Percentiles rank a stretch among this genome's conserved stretches.
These are phyloP conservation scores for Myxocyprinus asiaticus DNA, from an alignment of 2,113 vertebrate species.

Conservation along the genomic window DNA sequence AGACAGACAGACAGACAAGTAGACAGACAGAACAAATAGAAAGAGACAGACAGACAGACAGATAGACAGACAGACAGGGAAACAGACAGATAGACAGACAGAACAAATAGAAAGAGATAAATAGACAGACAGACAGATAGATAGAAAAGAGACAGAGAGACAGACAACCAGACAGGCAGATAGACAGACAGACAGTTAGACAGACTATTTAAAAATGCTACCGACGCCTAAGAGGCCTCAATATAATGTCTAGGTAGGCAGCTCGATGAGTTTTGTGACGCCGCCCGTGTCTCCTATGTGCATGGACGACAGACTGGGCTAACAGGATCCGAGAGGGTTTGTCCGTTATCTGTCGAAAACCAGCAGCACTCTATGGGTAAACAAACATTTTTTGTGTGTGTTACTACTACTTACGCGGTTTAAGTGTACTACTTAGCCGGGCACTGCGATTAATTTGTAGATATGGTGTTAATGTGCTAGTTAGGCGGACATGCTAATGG, in stretches of 20 bases:
- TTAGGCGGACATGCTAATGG: constrained; percentile 4
- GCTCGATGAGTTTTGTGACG: background rate
- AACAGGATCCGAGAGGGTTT: background rate
- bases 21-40: too few relatives aligned
- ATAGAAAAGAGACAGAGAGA: too few relatives aligned
- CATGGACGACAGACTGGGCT: constrained; percentile 7
- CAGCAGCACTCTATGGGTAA: constrained; percentile 48
- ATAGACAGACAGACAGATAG: too few relatives aligned
- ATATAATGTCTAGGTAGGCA: background rate
- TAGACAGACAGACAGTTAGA: too few relatives aligned
- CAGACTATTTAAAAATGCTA: background rate
- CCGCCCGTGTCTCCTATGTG: background rate
- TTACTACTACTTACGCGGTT: background rate
- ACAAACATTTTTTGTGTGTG: background rate
- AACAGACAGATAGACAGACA: too few relatives aligned
- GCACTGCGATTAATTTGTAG: background rate
- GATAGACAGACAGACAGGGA: too few relatives aligned
- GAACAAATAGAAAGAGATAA: too few relatives aligned
- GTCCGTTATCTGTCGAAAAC: constrained; percentile 15
- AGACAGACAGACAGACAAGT: too few relatives aligned
- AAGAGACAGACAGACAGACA: too few relatives aligned
- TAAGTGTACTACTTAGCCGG: background rate
- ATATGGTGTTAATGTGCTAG: background rate
- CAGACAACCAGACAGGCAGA: too few relatives aligned
- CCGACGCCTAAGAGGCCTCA: background rate